Evolutionary conservation across 2,113 vertebrate species (phyloP).

Genomic region (Nerophis ophidion): DNA sequence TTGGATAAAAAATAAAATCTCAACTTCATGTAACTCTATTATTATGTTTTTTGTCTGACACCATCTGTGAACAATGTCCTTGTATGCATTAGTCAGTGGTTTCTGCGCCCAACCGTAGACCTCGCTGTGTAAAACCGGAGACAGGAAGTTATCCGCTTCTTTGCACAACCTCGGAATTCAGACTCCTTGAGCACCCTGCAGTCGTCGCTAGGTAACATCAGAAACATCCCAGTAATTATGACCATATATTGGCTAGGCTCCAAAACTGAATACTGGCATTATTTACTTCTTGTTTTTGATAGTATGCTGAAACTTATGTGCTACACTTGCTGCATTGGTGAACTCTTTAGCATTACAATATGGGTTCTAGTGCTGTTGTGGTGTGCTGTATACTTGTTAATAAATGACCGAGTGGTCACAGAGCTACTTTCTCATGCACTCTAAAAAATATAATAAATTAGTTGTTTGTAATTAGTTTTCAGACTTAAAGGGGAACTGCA

Average conservation of each 20-base stretch:
- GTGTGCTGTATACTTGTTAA: too few relatives aligned
- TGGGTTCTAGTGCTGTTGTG: too few relatives aligned
- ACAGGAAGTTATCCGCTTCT: constrained; percentile 90
- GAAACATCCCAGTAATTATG: constrained; percentile 82
- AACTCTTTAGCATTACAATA: too few relatives aligned
- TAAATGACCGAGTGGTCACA: too few relatives aligned
- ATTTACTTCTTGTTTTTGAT: not conserved
- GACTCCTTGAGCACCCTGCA: constrained; percentile 80
- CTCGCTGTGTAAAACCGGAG: constrained; percentile 78
- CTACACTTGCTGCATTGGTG: too few relatives aligned
- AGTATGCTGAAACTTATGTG: not conserved
- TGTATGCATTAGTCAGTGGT: constrained; percentile 77
- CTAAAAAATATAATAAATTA: too few relatives aligned
- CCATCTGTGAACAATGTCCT: not conserved
- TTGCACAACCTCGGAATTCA: constrained; percentile 80
- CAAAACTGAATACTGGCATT: not conserved
- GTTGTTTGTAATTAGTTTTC: too few relatives aligned
- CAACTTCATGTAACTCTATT: not conserved
- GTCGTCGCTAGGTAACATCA: constrained; percentile 83
- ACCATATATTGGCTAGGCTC: too few relatives aligned
- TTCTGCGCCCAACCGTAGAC: constrained; percentile 83
- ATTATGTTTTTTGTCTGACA: not conserved
- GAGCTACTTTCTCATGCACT: too few relatives aligned
- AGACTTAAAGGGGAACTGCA: too few relatives aligned
- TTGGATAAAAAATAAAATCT: not conserved